Evolutionary conservation across 1,140 invertebrate species (phyloP), one percentile per base, ranked within the genome.

Genomic region (Physella acuta): DNA sequence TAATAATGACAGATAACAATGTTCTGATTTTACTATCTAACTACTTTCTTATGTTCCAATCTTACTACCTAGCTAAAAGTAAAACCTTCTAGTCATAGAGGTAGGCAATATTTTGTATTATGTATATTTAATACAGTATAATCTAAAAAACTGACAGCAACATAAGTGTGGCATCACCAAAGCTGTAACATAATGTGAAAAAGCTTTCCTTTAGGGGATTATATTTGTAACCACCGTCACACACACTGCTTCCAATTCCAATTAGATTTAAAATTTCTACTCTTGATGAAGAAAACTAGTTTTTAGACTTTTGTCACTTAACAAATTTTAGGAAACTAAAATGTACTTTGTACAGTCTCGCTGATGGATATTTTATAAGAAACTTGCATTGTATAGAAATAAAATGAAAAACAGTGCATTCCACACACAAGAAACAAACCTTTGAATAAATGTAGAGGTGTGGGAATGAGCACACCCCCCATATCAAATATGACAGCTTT

Each of bases 401-500:
- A 44, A 8, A 11, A 11, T 44, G 20, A 8, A 11, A 44, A 11
- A 44, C 39, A 11, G 39, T 44, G 39, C 8, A 44, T 44, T 11
- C 39, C 8, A 44, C 20, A 44, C 8, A 44, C 8, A 16, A 39
- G 44, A 63, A 8, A 14, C 37, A 11, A 26, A 84, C 82, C 76
- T 76, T 70, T 63, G 73, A 85, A 85, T 8, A 77, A 28, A 17
- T 56, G 51, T 44, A 78, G 65, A 26, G 85, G 85, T 8, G 76
- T 73, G 31, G 84, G 84, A 4, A 85, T 60, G 8, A 86, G 60
- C 11, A 86, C 85, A 33, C 85, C 85, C 28, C 85, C 85, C 78
- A 86, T 76, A 65, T 86, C 85, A 80, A 86, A 86, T 59, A 86
- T 82, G 2, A 85, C 84, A 37, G 83, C 81, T 68, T 81, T 83